Base-by-base conservation (phyloP, 2,888 invertebrate genomes). In the Conistra vaccinii region DNA sequence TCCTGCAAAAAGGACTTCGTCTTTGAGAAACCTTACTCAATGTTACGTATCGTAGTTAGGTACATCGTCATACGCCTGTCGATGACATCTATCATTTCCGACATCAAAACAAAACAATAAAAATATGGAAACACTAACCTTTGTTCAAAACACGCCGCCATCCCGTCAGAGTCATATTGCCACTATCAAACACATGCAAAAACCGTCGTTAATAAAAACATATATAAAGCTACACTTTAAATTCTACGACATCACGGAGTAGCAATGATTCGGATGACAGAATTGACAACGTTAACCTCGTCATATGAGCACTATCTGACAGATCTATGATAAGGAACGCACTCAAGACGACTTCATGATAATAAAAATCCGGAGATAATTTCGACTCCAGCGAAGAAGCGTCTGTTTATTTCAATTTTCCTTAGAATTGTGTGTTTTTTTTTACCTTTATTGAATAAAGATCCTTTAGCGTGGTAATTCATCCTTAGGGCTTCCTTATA, bases 121-220 rank as follows among this genome's bases (percentile, higher is more conserved):
- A 32, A 61, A 42, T 48, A 45, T 3, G 0, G 32, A 57, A 53
- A 32, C 53, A 84, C 81, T 29, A 39, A 96, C 96, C 94, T 89
- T 87, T 93, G 89, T 96, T 96, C n/a, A 96, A 80, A 61, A 93
- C 39, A 2, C 90, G 90, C 55, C 93, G 90, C 96, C 96, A 96
- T 91, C 96, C 96, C 77, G 85, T 92, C 14, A 96, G 86, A 26
- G 92, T 90, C 94, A 95, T 95, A 74, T 79, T 83, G 23, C 6
- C 76, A 77, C 61, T 61, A 35, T 58, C 23, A 26, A 12, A 5
- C 35, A 66, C 67, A 60, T 57, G 0, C 26, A 76, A 63, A 35
- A 32, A 32, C 62, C 23, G 26, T 58, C 26, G 0, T 26, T 23
- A 55, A 0, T 68, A 48, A 69, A 51, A 70, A 32, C 17, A 65